Conservation (phyloP, 2,888 invertebrate species). For the Drosophila affinis region DNA sequence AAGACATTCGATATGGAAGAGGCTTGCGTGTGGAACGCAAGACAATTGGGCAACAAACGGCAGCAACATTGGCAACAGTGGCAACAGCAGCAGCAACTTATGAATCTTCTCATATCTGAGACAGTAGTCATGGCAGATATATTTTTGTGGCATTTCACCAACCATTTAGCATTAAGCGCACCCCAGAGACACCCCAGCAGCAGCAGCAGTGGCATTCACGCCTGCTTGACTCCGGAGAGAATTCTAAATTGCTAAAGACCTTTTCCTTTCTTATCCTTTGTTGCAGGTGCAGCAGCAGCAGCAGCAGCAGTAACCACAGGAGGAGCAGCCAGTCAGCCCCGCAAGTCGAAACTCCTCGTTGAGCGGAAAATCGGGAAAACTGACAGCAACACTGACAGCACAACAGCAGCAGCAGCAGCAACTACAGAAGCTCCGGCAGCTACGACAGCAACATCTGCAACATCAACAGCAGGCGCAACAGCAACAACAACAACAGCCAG, state of each 20-base stretch:
- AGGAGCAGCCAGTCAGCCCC: conserved; percentile 43
- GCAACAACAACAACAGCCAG: conserved; percentile 47
- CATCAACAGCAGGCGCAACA: conserved; percentile 45
- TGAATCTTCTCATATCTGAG: conserved; percentile 49
- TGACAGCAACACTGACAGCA: conserved; percentile 51
- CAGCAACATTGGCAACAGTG: conserved; percentile 13
- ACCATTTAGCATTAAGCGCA: conserved; percentile 47
- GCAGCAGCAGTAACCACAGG: conserved; percentile 34
- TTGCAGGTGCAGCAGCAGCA: conserved; percentile 73
- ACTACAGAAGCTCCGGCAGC: conserved; percentile 48
- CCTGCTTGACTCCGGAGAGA: conserved; percentile 19
- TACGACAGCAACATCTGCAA: conserved; percentile 40
- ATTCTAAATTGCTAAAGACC: conserved; percentile 38
- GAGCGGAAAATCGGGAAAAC: conserved; percentile 46
- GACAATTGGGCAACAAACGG: conserved; percentile 55
- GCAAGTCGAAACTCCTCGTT: conserved; percentile 34
- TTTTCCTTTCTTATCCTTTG: conserved; percentile 26
- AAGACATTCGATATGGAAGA: conserved; percentile 81
- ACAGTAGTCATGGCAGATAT: conserved; percentile 24
- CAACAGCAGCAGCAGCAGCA: conserved; percentile 35
- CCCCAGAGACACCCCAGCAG: conserved; percentile 45
- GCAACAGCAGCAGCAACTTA: conserved; percentile 38
- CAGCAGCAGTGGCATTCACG: conserved; percentile 62
- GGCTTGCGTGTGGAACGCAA: conserved; percentile 80
- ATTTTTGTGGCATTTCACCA: conserved; percentile 47